Conservation (phyloP, 2,797 vertebrate species). For the Petrocephalus schoutedeni region DNA sequence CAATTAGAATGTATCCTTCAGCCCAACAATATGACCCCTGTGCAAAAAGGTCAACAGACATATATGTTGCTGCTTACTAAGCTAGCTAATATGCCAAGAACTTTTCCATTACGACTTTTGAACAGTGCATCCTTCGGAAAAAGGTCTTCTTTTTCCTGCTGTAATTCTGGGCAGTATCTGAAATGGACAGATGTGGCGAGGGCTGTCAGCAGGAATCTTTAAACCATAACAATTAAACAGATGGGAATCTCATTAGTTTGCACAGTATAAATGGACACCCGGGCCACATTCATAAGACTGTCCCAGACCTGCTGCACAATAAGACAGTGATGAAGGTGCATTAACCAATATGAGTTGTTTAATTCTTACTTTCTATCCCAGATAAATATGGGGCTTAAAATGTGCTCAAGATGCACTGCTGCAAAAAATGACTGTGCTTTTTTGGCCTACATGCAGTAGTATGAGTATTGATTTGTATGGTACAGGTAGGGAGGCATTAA, state of each 20-base stretch:
- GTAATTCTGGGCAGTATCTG: not conserved
- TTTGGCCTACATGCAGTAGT: conserved; percentile 31
- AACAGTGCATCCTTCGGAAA: not conserved
- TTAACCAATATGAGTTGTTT: not conserved
- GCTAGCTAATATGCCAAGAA: not conserved
- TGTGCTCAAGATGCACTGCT: conserved; percentile 49
- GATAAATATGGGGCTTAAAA: conserved; percentile 61
- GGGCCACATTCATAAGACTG: not conserved
- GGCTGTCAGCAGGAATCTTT: not conserved
- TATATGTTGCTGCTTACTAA: not conserved
- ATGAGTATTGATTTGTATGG: conserved; percentile 53
- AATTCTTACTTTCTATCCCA: conserved; percentile 45
- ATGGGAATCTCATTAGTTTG: not conserved
- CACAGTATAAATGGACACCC: not conserved
- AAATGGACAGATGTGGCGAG: not conserved
- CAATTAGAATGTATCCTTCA: not conserved
- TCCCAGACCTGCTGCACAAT: not conserved
- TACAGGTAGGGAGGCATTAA: conserved; percentile 45
- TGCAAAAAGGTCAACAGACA: not conserved
- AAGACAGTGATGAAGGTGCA: not conserved
- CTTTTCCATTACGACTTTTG: not conserved
- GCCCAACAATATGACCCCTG: not conserved
- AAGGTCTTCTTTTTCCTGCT: not conserved
- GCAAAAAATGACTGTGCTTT: conserved; percentile 21
- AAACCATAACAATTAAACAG: not conserved